Conservation (phyloP, 2,113 vertebrate species). For the Aspiorhynchus laticeps region DNA sequence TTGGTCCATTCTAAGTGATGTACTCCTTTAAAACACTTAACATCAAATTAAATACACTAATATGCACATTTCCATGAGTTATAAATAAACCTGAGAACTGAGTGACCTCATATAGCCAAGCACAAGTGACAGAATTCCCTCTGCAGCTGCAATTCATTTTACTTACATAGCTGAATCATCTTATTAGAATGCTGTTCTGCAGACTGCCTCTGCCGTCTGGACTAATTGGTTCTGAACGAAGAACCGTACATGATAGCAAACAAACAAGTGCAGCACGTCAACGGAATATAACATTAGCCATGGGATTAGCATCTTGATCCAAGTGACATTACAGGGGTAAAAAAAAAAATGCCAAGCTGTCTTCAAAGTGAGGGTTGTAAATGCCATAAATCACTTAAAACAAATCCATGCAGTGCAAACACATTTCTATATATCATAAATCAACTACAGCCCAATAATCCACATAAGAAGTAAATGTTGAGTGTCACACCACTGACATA, state of each 20-base stretch:
- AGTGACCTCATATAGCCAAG: not conserved
- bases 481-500: not conserved
- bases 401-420: not conserved
- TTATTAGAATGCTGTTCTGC: not conserved
- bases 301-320: not conserved
- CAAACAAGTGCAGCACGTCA: not conserved
- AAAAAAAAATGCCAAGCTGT: not conserved
- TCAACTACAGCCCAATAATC: not conserved
- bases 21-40: not conserved
- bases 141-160: slow-evolving; percentile 16
- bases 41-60: not conserved
- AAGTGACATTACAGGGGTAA: not conserved
- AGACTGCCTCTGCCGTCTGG: not conserved
- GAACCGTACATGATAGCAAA: not conserved
- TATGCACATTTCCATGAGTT: not conserved
- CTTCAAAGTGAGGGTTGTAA: not conserved
- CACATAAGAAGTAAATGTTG: not conserved
- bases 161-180: slow-evolving; percentile 30
- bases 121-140: slow-evolving; percentile 8
- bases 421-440: not conserved
- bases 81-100: not conserved
- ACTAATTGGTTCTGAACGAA: slow-evolving; percentile 11
- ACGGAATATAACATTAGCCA: not conserved
- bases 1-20: not conserved
- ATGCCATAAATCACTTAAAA: not conserved